Percentiles rank a stretch among this genome's conserved stretches.
Conservation (phyloP, 2,113 vertebrate genomes). For the Cnemophilus loriae region DNA sequence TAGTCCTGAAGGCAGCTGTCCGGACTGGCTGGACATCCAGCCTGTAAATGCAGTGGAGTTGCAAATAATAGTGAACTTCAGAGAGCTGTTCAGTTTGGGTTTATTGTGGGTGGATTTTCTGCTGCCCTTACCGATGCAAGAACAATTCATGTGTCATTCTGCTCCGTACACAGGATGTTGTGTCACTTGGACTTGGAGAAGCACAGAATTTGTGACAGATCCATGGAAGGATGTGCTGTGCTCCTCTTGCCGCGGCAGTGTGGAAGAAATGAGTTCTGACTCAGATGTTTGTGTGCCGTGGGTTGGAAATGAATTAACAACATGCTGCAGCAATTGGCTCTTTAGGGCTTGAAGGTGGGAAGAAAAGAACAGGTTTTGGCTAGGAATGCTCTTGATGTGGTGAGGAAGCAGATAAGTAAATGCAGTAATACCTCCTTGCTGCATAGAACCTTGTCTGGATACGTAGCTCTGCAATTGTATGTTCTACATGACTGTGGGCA, state of each 20-base stretch:
- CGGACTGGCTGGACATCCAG: background rate
- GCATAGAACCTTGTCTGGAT: background rate
- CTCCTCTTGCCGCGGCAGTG: background rate
- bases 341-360: background rate
- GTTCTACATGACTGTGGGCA: background rate
- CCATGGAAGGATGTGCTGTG: accelerated
- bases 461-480: background rate
- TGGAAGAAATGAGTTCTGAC: background rate
- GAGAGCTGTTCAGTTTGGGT: background rate
- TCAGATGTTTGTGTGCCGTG: background rate
- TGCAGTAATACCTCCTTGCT: background rate
- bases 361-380: background rate
- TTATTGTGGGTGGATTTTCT: background rate
- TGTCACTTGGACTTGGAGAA: background rate
- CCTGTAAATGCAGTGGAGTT: background rate
- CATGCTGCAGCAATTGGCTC: background rate
- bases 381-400: background rate
- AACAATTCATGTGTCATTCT: background rate
- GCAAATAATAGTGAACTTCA: background rate
- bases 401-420: background rate
- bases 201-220: background rate
- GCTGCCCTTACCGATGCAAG: background rate
- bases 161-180: background rate
- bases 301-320: background rate
- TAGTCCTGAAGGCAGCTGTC: background rate